phyloP scores from a whole-genome alignment of 2,888 invertebrate genomes.

The Eustalomyia histrio region DNA sequence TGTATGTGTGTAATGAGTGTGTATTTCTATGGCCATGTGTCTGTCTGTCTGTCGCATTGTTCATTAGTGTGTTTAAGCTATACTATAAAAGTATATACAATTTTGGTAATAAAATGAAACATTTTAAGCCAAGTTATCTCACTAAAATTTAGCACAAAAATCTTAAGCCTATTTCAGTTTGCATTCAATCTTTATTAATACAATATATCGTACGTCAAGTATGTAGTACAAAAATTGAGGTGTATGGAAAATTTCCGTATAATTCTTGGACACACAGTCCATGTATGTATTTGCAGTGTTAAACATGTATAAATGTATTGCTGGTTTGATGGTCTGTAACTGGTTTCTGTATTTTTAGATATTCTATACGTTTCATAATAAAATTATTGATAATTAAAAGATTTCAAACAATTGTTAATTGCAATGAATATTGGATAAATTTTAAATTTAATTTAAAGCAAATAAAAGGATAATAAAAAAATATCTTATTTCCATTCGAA shows the following conservation, averaged over 20 bases:
- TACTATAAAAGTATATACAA: neutral
- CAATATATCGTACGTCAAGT: too few species aligned
- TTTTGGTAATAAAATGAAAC: neutral
- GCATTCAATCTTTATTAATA: too few species aligned
- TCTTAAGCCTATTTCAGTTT: too few species aligned
- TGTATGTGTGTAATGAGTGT: neutral
- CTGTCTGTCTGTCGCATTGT: neutral
- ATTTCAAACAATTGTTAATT: slow-evolving; percentile 4
- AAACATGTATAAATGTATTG: neutral
- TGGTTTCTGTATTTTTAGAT: neutral
- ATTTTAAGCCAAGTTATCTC: too few species aligned
- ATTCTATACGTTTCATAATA: neutral
- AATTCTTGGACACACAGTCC: neutral
- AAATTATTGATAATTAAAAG: slow-evolving; percentile 1
- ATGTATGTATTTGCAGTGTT: neutral
- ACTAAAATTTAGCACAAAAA: too few species aligned
- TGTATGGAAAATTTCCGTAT: neutral
- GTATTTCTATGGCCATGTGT: neutral
- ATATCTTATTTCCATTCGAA: neutral
- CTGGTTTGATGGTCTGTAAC: neutral
- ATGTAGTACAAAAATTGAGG: too few species aligned
- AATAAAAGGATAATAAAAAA: neutral
- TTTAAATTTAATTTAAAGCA: slow-evolving; percentile 10
- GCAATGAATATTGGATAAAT: neutral
- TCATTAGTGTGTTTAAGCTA: neutral